Evolutionary conservation across 2,113 vertebrate species (phyloP).

Genomic region (Percina caprodes): DNA sequence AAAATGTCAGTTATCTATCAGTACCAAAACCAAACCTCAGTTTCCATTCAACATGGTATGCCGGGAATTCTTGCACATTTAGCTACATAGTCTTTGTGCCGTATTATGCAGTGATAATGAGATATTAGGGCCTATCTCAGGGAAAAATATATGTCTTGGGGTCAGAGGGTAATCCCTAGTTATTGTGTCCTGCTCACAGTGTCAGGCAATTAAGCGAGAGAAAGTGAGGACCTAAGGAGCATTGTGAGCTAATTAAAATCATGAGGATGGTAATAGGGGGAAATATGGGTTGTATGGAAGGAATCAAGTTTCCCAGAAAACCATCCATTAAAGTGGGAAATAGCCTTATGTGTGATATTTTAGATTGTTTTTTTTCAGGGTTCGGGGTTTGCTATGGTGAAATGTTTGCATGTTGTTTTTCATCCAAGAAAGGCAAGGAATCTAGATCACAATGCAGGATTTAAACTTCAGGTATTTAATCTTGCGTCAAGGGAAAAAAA

Average conservation of each 20-base stretch:
- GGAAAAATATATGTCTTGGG: conserved; percentile 57
- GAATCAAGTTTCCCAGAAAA: not conserved
- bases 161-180: conserved; percentile 73
- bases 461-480: conserved; percentile 30
- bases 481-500: conserved; percentile 8
- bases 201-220: conserved; percentile 72
- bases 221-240: conserved; percentile 51
- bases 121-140: conserved; percentile 67
- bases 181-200: conserved; percentile 57
- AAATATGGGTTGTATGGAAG: conserved; percentile 3
- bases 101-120: conserved; percentile 57
- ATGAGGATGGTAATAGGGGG: conserved; percentile 32
- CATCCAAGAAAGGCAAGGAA: not conserved
- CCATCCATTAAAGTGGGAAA: conserved; percentile 9
- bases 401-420: conserved; percentile 9
- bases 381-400: not conserved
- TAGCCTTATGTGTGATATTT: not conserved
- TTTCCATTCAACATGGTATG: conserved; percentile 13
- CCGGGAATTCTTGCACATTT: conserved; percentile 30
- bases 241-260: conserved; percentile 66
- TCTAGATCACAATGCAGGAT: not conserved
- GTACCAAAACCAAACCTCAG: not conserved
- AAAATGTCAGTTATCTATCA: conserved; percentile 8
- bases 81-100: conserved; percentile 11
- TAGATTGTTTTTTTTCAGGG: not conserved